A percentile compares a stretch with the other conserved stretches of the same genome.
Conservation (phyloP, 92 coral and sea anemone species). For the Pocillopora meandrina region DNA sequence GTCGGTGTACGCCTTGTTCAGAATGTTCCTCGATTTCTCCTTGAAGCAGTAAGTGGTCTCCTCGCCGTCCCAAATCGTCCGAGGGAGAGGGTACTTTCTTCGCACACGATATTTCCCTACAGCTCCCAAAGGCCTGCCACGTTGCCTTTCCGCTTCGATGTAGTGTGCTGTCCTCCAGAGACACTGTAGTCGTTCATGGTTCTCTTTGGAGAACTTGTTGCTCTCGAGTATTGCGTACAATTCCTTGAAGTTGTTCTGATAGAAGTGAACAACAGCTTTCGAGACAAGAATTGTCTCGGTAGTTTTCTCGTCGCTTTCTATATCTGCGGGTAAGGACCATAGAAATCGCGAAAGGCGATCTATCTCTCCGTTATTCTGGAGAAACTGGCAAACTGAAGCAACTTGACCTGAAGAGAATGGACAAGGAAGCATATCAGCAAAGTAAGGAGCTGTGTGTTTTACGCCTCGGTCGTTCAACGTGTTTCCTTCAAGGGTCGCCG, state of each 20-base stretch:
- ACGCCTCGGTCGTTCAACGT: neutral
- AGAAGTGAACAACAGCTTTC: slow-evolving; percentile 89
- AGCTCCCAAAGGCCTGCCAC: slow-evolving; percentile 90
- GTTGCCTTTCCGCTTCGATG: slow-evolving; percentile 88
- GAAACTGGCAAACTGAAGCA: slow-evolving; percentile 86
- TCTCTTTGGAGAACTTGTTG: slow-evolving; percentile 69
- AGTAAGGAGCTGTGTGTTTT: neutral
- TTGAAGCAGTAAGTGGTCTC: slow-evolving; percentile 97
- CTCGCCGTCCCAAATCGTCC: slow-evolving; percentile 95
- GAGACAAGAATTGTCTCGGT: slow-evolving; percentile 89
- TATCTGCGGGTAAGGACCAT: slow-evolving; percentile 88
- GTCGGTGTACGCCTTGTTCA: slow-evolving; percentile 88
- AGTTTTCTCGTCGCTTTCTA: slow-evolving; percentile 69
- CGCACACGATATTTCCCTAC: slow-evolving; percentile 96
- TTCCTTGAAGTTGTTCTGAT: slow-evolving; percentile 81
- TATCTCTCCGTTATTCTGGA: slow-evolving; percentile 86
- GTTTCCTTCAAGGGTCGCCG: slow-evolving; percentile 7
- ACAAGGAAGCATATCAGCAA: slow-evolving; percentile 71
- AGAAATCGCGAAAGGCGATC: slow-evolving; percentile 90
- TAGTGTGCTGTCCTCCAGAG: slow-evolving; percentile 95
- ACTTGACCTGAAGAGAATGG: slow-evolving; percentile 91
- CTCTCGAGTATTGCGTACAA: slow-evolving; percentile 83
- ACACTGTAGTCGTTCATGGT: slow-evolving; percentile 87
- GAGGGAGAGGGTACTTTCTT: slow-evolving; percentile 88
- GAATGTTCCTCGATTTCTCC: slow-evolving; percentile 82